Evolutionary conservation across 2,888 invertebrate species (phyloP), one percentile per base, ranked within the genome.

Genomic region (Hymenopus coronatus): DNA sequence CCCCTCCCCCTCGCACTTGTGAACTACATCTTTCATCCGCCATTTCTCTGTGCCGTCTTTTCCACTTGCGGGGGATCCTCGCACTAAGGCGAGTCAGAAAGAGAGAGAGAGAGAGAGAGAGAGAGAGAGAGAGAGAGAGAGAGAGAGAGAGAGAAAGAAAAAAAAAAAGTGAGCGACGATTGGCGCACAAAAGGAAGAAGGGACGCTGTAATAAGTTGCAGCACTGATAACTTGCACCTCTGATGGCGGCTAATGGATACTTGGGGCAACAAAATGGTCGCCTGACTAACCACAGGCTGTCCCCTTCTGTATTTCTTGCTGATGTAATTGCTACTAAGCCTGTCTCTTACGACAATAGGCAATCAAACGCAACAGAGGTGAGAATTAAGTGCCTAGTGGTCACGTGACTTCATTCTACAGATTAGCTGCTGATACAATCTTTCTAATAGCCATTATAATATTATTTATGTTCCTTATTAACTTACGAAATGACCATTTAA

Each of bases 21-120:
- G 70, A 84, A 88, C 89, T 87, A 85, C 85, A 89, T 89, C 89
- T 89, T 89, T 89, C 89, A 88, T 89, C 85, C 88, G 88, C 89
- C 85, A 84, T 89, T 88, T 89, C 88, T 84, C 84, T 25, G 40
- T 82, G 89, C 88, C 82, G 88, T 83, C 88, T 87, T 87, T 87
- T 87, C 82, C 87, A 85, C 85, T 85, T 28, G 85, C 15, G 12
- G n/a, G 46, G 40, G 40, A 85, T 85, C 85, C 46, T 27, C 3
- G 46, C 28, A 28, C 54, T 70, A 88, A 6, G 28, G 33, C 27
- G 20, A 30, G n/a, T n/a, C n/a, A n/a, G n/a, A 7, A 8, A 33
- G 40, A 40, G 40, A 40, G 40, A 4, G 33, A 8, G 12, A n/a
- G n/a, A n/a, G n/a, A n/a, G n/a, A n/a, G n/a, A n/a, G n/a, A n/a